Evolutionary conservation across 2,113 vertebrate genomes (phyloP).

Genomic region (Marmota flaviventris): DNA sequence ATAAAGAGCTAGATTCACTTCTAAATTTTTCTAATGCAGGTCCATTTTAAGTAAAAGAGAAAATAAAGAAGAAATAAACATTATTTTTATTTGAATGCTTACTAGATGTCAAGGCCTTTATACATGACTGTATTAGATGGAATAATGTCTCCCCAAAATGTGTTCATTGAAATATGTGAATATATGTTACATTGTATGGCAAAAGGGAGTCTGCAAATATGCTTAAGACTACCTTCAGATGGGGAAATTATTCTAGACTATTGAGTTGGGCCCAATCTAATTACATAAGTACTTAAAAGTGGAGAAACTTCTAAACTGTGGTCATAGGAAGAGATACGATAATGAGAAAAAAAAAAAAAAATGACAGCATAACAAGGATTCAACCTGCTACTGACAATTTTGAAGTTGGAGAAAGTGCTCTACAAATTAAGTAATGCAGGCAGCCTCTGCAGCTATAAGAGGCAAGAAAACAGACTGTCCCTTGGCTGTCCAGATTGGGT

Average conservation of each 20-base stretch:
- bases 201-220: background rate
- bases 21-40: background rate
- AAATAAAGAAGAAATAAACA: background rate
- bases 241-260: background rate
- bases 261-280: background rate
- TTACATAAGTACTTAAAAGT: background rate
- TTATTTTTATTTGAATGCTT: background rate
- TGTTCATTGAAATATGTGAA: background rate
- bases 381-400: background rate
- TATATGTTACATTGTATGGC: background rate
- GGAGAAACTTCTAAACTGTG: background rate
- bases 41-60: background rate
- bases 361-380: background rate
- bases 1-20: background rate
- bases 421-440: background rate
- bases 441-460: background rate
- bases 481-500: background rate
- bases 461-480: background rate
- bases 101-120: background rate
- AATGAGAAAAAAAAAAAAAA: background rate
- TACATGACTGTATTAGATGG: background rate
- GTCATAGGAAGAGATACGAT: background rate
- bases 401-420: background rate
- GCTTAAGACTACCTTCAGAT: background rate
- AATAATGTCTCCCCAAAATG: background rate